Evolutionary conservation across 2,888 invertebrate species (phyloP), one percentile per base, ranked within the genome.

Genomic region (Drosophila flavopinicola): DNA sequence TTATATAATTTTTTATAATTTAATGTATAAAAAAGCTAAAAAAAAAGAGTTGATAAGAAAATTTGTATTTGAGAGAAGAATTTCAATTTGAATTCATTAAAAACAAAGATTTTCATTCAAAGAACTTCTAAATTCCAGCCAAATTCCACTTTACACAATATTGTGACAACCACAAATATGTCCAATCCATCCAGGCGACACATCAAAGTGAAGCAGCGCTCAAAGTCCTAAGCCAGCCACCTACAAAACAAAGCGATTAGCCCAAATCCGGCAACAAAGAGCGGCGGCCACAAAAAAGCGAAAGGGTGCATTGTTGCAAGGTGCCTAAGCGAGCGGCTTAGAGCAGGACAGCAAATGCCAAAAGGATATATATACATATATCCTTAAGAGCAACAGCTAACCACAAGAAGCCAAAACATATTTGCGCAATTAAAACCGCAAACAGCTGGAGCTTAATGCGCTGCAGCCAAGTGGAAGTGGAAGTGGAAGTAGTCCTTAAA

Each of bases 231-330:
- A 74, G 69, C 64, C 74, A 44, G 3, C 38, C 71, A 68, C 71
- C 75, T 71, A 68, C 78, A 59, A 75, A 71, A 76, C 74, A 78
- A 75, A 71, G 66, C 64, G 75, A 52, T 71, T 66, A 57, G 45
- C 37, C 23, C 44, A 57, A 75, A 74, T 66, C 64, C 76, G 66
- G 73, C 78, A 73, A 72, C 73, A 75, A 75, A 76, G 61, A 51
- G 42, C 49, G 15, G 29, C 7, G 33, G 11, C 10, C 15, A 35
- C 9, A 44, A 10, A 27, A 17, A 32, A 24, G 20, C 57, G 58
- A 74, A 75, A 75, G 76, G 75, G 75, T 68, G 72, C 56, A 49
- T 56, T 68, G 64, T 57, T 29, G 75, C 66, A 75, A 75, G 73
- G 70, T 70, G 73, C 52, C 71, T 49, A 48, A 38, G 64, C 60